phyloP scores from a whole-genome alignment of 2,888 invertebrate species.

The Sycophila texana region DNA sequence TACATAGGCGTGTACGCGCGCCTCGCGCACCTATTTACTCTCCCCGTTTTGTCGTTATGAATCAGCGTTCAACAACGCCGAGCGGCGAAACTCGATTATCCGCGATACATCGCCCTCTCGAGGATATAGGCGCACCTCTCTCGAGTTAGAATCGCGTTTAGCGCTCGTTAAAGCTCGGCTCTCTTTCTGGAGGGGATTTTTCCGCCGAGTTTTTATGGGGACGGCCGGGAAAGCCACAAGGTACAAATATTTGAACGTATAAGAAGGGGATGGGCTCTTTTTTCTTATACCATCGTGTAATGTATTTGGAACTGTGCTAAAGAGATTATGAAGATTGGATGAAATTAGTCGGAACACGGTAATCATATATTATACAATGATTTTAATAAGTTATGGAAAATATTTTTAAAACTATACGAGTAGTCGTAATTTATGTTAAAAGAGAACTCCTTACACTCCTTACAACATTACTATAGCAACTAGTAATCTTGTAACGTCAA shows the following conservation, averaged over 20 bases:
- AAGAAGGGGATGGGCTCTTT: constrained; percentile 22
- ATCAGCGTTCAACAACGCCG: constrained; percentile 38
- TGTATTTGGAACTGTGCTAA: neutral
- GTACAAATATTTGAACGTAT: too few species aligned
- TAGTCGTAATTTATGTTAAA: too few species aligned
- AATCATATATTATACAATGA: too few species aligned
- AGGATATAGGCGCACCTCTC: neutral
- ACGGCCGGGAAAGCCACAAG: too few species aligned
- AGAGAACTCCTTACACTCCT: too few species aligned
- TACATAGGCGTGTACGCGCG: neutral
- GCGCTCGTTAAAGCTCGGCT: constrained; percentile 55
- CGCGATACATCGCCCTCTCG: constrained; percentile 44
- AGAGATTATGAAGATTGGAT: neutral
- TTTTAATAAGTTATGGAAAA: too few species aligned
- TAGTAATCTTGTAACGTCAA: too few species aligned
- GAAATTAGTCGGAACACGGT: too few species aligned
- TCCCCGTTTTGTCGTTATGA: constrained; percentile 53
- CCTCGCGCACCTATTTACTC: constrained; percentile 18
- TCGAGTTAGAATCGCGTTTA: constrained; percentile 52
- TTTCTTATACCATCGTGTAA: constrained; percentile 4
- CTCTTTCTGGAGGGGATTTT: neutral
- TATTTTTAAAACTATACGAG: too few species aligned
- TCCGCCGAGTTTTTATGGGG: neutral
- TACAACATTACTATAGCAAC: too few species aligned
- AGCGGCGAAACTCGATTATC: constrained; percentile 52